Base-by-base conservation (phyloP, 2,113 vertebrate species). In the Heterocephalus glaber region DNA sequence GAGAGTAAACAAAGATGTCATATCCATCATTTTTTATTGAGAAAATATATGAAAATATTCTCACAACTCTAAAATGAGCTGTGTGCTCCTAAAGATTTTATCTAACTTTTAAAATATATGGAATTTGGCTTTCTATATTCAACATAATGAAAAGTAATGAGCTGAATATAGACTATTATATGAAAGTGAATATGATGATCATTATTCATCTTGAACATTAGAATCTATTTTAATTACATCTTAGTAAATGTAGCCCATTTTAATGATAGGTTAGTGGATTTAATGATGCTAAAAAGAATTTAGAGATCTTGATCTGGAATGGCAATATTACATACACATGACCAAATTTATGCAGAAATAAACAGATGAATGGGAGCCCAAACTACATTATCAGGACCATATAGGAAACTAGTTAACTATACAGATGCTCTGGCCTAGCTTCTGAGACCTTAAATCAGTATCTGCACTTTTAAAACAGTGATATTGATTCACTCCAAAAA, bases 121-220 rank as follows among this genome's bases (percentile, higher is more conserved):
- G 79, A 86, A 95, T 88, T 70, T 97, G 96, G 76, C 81, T 96
- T 92, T 81, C 95, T 90, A 88, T 41, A 76, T 72, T 88, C 85
- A 38, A 30, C 54, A 92, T 92, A 97, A 95, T 97, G 65, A 96
- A 95, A 95, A 95, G 63, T 95, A 97, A 95, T 96, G 92, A 96
- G 77, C 84, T 94, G 88, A 95, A 85, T 81, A 96, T 90, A 94
- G 96, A 92, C 89, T 52, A 74, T 82, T 74, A 83, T 54, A 68
- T 80, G 77, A 96, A 97, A 89, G 89, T 56, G 90, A 95, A 88
- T 52, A 86, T 58, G 56, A 89, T 65, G 54, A 91, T 68, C 70
- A 30, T 96, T 81, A 96, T 70, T 97, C 95, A 95, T 92, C 52
- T 60, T 16, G 72, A 90, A 88, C 60, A 80, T 94, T 82, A 95